Conservation (phyloP, 2,888 invertebrate genomes). For the Ophioninae sp. region DNA sequence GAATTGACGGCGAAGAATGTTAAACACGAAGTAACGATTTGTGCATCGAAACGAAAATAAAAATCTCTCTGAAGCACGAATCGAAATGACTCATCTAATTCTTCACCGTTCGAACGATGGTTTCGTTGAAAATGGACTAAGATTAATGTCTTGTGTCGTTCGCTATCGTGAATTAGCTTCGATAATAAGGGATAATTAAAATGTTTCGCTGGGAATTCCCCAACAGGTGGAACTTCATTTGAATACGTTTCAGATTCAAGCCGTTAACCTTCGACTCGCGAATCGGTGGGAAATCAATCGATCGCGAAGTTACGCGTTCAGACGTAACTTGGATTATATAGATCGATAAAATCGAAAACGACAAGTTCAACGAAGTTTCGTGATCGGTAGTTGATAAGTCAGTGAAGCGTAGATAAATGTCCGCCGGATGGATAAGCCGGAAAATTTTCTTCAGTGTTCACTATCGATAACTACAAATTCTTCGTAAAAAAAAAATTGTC, state of each 20-base stretch:
- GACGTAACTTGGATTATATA: not conserved
- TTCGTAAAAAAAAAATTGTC: not conserved
- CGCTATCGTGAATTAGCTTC: constrained; percentile 35
- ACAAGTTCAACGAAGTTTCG: not conserved
- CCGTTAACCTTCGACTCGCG: constrained; percentile 27
- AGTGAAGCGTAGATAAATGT: not conserved
- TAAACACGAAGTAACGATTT: constrained; percentile 13
- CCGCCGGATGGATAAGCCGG: not conserved
- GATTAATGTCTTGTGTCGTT: constrained; percentile 16
- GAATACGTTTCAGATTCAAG: not conserved
- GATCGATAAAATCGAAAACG: not conserved
- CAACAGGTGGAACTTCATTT: constrained; percentile 4
- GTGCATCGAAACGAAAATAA: constrained; percentile 26
- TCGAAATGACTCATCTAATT: constrained; percentile 19
- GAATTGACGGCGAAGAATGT: constrained; percentile 36
- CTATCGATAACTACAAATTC: constrained; percentile 2
- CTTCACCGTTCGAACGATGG: constrained; percentile 1
- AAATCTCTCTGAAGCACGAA: constrained; percentile 13
- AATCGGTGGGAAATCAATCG: not conserved
- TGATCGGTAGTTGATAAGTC: constrained; percentile 25
- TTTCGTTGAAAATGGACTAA: constrained; percentile 10
- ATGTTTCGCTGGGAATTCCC: constrained; percentile 36
- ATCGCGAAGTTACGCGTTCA: constrained; percentile 4
- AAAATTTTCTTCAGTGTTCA: not conserved
- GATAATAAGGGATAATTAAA: constrained; percentile 54